Conservation (phyloP, 1,140 invertebrate genomes). For the Tribolium castaneum region DNA sequence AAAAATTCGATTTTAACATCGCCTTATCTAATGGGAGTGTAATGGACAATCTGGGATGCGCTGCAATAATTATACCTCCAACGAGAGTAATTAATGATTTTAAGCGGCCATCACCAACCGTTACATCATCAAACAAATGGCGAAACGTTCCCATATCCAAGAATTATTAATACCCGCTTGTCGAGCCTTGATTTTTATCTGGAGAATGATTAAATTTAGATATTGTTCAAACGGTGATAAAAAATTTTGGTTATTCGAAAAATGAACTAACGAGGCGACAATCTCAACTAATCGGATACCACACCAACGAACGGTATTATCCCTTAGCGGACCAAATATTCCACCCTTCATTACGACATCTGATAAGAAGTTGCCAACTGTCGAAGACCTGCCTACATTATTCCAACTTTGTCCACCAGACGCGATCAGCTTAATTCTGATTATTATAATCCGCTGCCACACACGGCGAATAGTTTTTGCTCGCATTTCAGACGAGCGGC, state of each 20-base stretch:
- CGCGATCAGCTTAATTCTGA: constrained; percentile 49
- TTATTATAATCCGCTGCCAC: constrained; percentile 54
- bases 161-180: not conserved
- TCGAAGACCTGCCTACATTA: not conserved
- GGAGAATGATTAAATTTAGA: not conserved
- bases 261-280: constrained; percentile 5
- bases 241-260: not conserved
- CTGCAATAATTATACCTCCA: constrained; percentile 32
- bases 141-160: not conserved
- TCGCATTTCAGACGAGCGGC: constrained; percentile 42
- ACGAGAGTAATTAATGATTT: not conserved
- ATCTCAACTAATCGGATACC: constrained; percentile 18
- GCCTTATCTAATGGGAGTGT: constrained; percentile 39
- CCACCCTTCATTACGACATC: constrained; percentile 38
- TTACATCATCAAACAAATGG: not conserved
- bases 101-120: not conserved
- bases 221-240: not conserved
- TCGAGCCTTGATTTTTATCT: not conserved
- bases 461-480: constrained; percentile 51
- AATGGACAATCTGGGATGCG: constrained; percentile 18
- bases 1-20: constrained; percentile 26
- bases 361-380: constrained; percentile 35
- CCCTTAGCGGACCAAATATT: not conserved
- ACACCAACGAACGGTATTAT: not conserved
- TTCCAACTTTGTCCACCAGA: constrained; percentile 33